phyloP scores from a whole-genome alignment of 1,140 invertebrate genomes.

The Cydia splendana region DNA sequence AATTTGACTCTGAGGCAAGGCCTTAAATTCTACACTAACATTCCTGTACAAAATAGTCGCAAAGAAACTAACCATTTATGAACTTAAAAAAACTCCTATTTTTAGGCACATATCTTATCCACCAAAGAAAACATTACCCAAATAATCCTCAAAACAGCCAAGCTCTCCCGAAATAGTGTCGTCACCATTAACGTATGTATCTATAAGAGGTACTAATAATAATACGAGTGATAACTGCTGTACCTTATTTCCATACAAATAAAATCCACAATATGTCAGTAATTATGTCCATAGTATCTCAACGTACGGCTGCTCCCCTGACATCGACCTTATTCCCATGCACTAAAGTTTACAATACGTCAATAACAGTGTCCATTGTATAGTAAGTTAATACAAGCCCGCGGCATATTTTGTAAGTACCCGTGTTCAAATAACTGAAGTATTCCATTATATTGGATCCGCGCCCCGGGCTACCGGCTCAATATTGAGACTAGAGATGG shows the following conservation, averaged over 20 bases:
- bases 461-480: constrained; percentile 66
- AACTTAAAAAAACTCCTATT: neutral
- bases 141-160: neutral
- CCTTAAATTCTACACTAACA: too few species aligned
- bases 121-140: neutral
- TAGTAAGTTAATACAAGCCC: constrained; percentile 62
- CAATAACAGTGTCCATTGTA: neutral
- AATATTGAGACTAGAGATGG: constrained; percentile 61
- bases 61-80: neutral
- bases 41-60: too few species aligned
- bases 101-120: neutral
- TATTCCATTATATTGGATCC: constrained; percentile 77
- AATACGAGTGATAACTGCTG: too few species aligned
- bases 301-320: neutral
- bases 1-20: too few species aligned
- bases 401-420: constrained; percentile 61
- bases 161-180: constrained; percentile 40
- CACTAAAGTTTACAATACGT: neutral
- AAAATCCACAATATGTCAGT: neutral
- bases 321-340: neutral
- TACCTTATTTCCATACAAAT: neutral
- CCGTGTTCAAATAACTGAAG: constrained; percentile 75
- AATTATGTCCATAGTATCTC: too few species aligned
- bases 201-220: too few species aligned
- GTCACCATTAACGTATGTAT: constrained; percentile 50